Base-by-base conservation (phyloP, 2,888 invertebrate species). In the Zeuzera pyrina region DNA sequence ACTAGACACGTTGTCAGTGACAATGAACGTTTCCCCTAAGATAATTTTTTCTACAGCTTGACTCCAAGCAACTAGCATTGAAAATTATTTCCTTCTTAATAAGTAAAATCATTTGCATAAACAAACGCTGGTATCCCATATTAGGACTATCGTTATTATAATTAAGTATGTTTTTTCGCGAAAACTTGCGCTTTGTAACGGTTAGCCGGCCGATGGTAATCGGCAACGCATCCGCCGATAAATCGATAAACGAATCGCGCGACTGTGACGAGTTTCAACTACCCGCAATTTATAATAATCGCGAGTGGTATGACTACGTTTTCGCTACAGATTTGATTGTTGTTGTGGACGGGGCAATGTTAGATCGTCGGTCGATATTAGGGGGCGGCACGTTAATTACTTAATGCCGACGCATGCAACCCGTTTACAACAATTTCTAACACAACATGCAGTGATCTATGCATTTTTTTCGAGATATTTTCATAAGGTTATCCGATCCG, bases 81-180 rank as follows among this genome's bases (percentile, higher is more conserved):
- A 66, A 71, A 76, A 66, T 68, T 63, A 61, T 70, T 78, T 74
- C 71, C 68, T 66, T 69, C 58, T 63, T 78, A 79, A 78, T 81
- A 76, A 79, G 71, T 69, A 47, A 52, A 54, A 55, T 44, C 44
- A 79, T 83, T 79, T 77, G 70, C 83, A 83, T 81, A 65, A 56
- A 68, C 73, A 73, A 77, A 68, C 48, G 54, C 56, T 54, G 52
- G 57, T 49, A 70, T 67, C 66, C 77, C 76, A 77, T 79, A 77
- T 65, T 73, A 66, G 78, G 78, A 68, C 68, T 64, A 67, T 67
- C 64, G 77, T 77, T 77, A 78, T 70, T 64, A 72, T 78, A 81
- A 79, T 77, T 76, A 66, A 74, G 55, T 47, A 57, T 62, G 71
- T 72, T 28, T 72, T 76, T 73, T 65, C 63, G 66, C 66, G 69